These are phyloP conservation scores for Amazona finschi DNA, from an alignment of 2,797 vertebrate genomes.

Conservation along the genomic window DNA sequence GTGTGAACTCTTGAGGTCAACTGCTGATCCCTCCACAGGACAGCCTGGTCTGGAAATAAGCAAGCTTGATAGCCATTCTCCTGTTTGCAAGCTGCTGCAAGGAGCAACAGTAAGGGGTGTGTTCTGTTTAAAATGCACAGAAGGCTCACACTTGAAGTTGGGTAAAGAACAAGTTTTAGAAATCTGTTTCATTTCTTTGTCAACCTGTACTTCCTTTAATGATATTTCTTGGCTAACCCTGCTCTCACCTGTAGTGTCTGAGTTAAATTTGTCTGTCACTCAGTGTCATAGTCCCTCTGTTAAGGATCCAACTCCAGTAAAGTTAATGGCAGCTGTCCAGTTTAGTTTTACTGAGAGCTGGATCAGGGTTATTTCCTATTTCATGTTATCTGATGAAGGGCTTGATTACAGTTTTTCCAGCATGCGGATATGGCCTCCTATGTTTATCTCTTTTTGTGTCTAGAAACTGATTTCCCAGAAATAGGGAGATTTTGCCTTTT, in stretches of 20 bases:
- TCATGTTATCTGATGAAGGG: constrained; percentile 18
- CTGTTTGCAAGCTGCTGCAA: background rate
- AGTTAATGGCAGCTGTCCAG: constrained; percentile 9
- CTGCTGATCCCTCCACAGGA: background rate
- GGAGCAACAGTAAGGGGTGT: background rate
- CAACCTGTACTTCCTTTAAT: background rate
- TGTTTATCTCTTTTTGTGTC: background rate
- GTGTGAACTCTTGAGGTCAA: background rate
- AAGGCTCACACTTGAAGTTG: background rate
- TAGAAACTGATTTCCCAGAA: constrained; percentile 44
- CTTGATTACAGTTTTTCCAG: constrained; percentile 15
- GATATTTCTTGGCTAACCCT: background rate
- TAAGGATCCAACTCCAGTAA: background rate
- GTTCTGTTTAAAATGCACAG: background rate
- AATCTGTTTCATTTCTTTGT: background rate
- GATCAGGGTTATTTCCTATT: constrained; percentile 31
- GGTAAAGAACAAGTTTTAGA: background rate
- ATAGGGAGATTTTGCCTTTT: background rate
- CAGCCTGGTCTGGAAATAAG: background rate
- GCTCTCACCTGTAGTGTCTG: background rate
- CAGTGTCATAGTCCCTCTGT: background rate
- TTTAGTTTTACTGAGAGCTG: background rate
- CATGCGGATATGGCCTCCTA: background rate
- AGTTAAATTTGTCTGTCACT: background rate
- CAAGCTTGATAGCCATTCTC: background rate